A percentile compares a stretch with the other conserved stretches of the same genome.
phyloP scores from a whole-genome alignment of 2,797 vertebrate species.

The Morus bassanus region DNA sequence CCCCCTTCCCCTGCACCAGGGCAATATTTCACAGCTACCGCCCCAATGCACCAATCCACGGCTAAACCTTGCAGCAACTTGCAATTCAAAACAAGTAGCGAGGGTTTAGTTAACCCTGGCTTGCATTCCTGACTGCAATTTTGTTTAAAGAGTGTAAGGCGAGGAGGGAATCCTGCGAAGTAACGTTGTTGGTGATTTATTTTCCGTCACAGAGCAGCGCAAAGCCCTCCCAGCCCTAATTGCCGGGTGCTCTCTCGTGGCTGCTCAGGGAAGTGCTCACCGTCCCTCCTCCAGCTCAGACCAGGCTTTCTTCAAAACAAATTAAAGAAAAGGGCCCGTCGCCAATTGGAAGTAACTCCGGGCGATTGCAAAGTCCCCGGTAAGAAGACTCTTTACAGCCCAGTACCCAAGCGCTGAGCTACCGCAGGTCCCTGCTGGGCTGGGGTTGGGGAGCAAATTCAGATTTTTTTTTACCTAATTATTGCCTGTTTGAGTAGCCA shows the following conservation, averaged over 20 bases:
- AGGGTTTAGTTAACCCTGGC: not conserved
- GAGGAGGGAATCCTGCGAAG: not conserved
- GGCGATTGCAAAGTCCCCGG: not conserved
- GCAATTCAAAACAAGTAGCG: not conserved
- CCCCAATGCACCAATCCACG: rapidly evolving
- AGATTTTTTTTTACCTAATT: not conserved
- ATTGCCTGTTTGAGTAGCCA: not conserved
- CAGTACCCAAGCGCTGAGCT: not conserved
- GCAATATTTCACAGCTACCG: not conserved
- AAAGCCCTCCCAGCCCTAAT: conserved; percentile 53
- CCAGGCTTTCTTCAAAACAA: not conserved
- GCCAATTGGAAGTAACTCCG: not conserved
- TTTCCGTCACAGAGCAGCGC: not conserved
- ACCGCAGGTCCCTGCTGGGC: not conserved
- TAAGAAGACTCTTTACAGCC: not conserved
- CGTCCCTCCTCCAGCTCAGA: not conserved
- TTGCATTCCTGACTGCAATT: not conserved
- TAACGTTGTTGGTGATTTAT: not conserved
- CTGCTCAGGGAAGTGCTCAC: conserved; percentile 68
- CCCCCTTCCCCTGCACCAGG: not conserved
- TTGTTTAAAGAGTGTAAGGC: not conserved
- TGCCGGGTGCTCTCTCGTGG: conserved; percentile 81
- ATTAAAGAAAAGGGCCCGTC: rapidly evolving
- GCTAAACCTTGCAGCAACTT: not conserved
- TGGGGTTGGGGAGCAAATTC: not conserved